Percentiles rank a stretch among this genome's conserved stretches.
Evolutionary conservation across 2,888 invertebrate species (phyloP).

Genomic region (Eilema depressum): DNA sequence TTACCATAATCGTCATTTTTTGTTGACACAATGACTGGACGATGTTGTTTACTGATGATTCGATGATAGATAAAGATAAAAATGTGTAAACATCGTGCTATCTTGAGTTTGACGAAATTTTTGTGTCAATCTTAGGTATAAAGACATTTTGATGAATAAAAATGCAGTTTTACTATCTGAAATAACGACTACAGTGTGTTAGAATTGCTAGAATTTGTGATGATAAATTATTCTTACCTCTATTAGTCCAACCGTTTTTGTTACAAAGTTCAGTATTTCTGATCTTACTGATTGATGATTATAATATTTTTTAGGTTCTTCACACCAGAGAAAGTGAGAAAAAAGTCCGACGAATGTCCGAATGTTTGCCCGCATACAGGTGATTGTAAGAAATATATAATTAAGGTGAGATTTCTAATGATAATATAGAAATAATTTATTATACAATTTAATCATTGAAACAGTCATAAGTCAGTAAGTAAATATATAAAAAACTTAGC

Average conservation of each 20-base stretch:
- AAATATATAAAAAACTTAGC: no score
- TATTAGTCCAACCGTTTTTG: not conserved
- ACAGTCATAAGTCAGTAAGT: no score
- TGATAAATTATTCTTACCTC: not conserved
- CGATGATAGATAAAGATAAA: not conserved
- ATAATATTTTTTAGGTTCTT: constrained; percentile 67
- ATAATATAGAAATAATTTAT: not conserved
- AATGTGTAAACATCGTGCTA: not conserved
- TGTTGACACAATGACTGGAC: constrained; percentile 13
- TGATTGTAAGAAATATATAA: constrained; percentile 66
- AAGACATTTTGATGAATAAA: not conserved
- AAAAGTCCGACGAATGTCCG: constrained; percentile 60
- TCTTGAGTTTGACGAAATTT: not conserved
- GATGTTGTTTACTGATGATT: constrained; percentile 11
- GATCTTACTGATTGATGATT: not conserved
- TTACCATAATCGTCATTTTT: constrained; percentile 14
- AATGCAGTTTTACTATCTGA: not conserved
- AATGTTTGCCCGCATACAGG: constrained; percentile 77
- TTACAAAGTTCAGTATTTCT: not conserved
- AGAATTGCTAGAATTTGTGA: no score
- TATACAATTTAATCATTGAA: not conserved
- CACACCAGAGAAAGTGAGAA: constrained; percentile 78
- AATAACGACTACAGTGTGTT: not conserved
- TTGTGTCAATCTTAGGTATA: not conserved
- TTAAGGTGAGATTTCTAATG: constrained; percentile 65